These are phyloP conservation scores for Pitta sordida DNA, from an alignment of 2,113 vertebrate species.

Conservation along the genomic window DNA sequence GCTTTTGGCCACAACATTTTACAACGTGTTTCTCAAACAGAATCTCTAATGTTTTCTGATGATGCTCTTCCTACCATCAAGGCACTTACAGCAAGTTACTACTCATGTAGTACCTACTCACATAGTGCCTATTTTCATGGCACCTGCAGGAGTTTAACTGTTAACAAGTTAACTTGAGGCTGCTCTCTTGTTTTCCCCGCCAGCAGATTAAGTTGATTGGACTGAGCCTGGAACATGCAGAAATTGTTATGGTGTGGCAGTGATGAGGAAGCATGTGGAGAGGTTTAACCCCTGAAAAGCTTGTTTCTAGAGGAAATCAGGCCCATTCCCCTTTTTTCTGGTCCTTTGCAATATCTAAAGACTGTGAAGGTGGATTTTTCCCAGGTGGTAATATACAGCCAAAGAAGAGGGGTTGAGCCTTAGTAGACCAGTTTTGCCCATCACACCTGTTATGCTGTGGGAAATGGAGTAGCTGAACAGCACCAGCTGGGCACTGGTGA, in stretches of 20 bases:
- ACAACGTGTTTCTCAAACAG: background rate
- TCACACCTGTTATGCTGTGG: fast-evolving
- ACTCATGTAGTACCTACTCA: background rate
- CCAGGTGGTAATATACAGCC: background rate
- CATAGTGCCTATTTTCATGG: background rate
- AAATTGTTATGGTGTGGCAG: background rate
- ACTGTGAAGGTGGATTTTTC: background rate
- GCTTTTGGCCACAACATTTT: background rate
- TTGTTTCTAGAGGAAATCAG: background rate
- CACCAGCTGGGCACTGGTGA: background rate
- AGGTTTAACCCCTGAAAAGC: background rate
- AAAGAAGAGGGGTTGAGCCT: background rate
- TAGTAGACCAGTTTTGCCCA: background rate
- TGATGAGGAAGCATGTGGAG: fast-evolving
- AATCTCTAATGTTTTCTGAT: background rate
- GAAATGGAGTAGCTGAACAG: background rate
- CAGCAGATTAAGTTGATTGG: background rate
- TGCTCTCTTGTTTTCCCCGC: background rate
- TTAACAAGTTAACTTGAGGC: too few relatives aligned
- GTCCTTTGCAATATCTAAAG: background rate
- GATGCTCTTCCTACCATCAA: background rate
- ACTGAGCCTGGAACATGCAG: background rate
- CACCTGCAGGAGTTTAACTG: background rate
- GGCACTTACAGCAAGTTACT: background rate
- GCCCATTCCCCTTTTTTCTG: background rate